Evolutionary conservation across 2,797 vertebrate species (phyloP), one percentile per base, ranked within the genome.

Genomic region (Helicolenus hilgendorfi): DNA sequence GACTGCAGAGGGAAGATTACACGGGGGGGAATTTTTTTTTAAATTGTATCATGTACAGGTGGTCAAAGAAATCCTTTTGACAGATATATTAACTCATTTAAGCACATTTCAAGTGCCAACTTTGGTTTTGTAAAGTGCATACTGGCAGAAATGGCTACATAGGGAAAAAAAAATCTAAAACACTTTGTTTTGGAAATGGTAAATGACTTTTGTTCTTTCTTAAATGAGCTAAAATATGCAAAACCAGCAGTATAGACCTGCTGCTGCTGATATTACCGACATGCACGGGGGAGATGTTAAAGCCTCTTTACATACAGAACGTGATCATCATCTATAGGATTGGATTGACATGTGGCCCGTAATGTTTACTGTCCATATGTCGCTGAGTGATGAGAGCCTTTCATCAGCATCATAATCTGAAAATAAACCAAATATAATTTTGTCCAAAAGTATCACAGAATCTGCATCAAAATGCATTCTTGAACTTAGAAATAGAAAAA

Each of bases 381-480:
- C 5, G 0, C 69, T 56, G 55, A 58, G 60, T 20, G 18, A 72
- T 26, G 3, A 83, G 78, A 85, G 78, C 31, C 60, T 86, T 74
- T 56, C 29, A 58, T 81, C 49, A 75, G 75, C 10, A 26, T 81
- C 33, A 26, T 56, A 55, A 70, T 63, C 58, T 70, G 20, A 7
- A 24, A 36, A 36, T 67, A n/a, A 33, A 58, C 6, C 1, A 36
- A 73, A 24, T 7, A 9, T 58, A 38, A 2, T 6, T 15, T 71
- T 2, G 9, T 11, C 31, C 14, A n/a, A 20, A 15, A 26, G n/a
- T 7, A 14, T 13, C 2, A 3, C 8, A 18, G 27, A 26, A 4
- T 65, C 4, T 6, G 58, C 65, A 68, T 58, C 13, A 29, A 36
- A 18, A 33, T 55, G 68, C 0, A 11, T 8, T 56, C 6, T 4